Conservation (phyloP, 2,113 vertebrate species). For the Promerops cafer region DNA sequence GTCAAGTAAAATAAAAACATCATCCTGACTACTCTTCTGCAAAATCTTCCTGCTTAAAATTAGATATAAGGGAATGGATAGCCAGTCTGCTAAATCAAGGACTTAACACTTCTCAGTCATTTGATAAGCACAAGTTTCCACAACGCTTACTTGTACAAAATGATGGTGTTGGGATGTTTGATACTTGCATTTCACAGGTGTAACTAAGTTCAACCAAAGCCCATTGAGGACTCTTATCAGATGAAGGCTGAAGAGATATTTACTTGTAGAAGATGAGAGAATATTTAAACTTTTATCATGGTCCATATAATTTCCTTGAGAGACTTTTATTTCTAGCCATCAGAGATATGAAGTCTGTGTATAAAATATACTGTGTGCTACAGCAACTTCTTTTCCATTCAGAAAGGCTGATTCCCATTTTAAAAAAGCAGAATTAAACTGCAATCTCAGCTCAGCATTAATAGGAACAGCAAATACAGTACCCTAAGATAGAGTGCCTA, state of each 20-base stretch:
- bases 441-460: slow-evolving; percentile 1
- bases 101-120: not conserved
- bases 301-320: not conserved
- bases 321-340: not conserved
- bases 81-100: not conserved
- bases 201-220: not conserved
- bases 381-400: not conserved
- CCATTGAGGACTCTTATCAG: not conserved
- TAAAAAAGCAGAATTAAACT: slow-evolving; percentile 15
- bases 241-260: not conserved
- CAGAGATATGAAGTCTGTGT: not conserved
- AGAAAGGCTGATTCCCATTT: not conserved
- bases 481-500: not conserved
- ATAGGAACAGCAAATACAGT: not conserved
- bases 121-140: not conserved
- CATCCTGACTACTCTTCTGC: not conserved
- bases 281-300: not conserved
- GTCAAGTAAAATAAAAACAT: slow-evolving; percentile 2
- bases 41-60: not conserved
- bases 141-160: not conserved
- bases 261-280: not conserved
- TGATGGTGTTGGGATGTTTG: not conserved
- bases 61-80: not conserved
- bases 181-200: not conserved
- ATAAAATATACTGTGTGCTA: not conserved